Evolutionary conservation across 2,113 vertebrate species (phyloP).

Genomic region (Delphinapterus leucas): DNA sequence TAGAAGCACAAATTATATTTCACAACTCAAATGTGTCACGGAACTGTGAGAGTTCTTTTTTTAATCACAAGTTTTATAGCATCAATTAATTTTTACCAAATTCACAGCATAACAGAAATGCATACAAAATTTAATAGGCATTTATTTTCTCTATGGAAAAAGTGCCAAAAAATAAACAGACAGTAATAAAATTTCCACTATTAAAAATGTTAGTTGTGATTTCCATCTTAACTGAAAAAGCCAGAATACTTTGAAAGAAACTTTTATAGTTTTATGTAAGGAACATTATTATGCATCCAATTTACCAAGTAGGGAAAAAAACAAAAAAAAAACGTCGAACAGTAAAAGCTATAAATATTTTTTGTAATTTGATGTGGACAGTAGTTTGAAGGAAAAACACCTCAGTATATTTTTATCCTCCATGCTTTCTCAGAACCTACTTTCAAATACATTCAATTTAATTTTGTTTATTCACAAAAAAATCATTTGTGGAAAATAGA

Average conservation of each 20-base stretch:
- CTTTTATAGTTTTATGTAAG: background rate
- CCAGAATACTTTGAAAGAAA: background rate
- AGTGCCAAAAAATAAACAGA: background rate
- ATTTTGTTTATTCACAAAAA: background rate
- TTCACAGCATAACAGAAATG: background rate
- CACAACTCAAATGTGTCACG: background rate
- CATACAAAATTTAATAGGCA: background rate
- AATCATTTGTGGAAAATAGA: background rate
- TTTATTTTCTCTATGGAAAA: background rate
- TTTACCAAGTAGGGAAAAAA: accelerated
- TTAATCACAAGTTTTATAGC: background rate
- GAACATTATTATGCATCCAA: background rate
- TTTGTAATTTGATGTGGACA: background rate
- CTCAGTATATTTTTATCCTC: background rate
- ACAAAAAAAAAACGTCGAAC: background rate
- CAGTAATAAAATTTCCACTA: background rate
- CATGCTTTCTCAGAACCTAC: background rate
- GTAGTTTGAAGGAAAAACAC: background rate
- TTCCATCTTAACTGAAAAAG: background rate
- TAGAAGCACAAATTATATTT: background rate
- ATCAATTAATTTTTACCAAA: background rate
- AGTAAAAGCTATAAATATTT: background rate
- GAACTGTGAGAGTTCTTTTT: background rate
- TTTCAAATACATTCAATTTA: background rate
- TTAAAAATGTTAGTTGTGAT: background rate